Evolutionary conservation across 2,888 invertebrate genomes (phyloP), one percentile per base, ranked within the genome.

Genomic region (Sminthurinus aureus): DNA sequence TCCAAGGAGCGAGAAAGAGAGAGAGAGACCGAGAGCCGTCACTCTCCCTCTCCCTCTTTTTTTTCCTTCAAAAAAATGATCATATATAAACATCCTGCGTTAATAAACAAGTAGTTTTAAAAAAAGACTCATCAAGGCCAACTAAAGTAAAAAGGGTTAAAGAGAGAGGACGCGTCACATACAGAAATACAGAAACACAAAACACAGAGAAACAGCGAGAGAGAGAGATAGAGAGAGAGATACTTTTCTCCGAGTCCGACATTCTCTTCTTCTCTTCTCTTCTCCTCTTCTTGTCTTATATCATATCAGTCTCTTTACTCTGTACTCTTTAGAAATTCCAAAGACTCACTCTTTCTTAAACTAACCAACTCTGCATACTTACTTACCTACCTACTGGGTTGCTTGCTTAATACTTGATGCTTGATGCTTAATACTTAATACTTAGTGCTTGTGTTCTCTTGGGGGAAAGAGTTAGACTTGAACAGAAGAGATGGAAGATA

Each of bases 41-140:
- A 52, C 64, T 81, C 67, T 79, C 81, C 38, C 38, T 38, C 38
- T 38, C 38, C 38, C 38, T 38, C 38, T 38, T 38, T 38, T 38
- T 38, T 38, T 81, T 81, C 73, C n/a, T 52, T 73, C 69, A 81
- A 81, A 81, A 81, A 81, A 74, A 38, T 58, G 81, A 81, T 64
- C 81, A 66, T 81, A 81, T 81, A 73, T 81, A 81, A 74, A 81
- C 75, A 81, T 75, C 74, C 81, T 81, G 80, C 66, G 81, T 81
- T 6, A n/a, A 81, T 81, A 81, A 81, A 81, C 81, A 81, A 81
- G 81, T 81, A 81, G 81, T 81, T 81, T 80, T 80, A 80, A 81
- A 80, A 79, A 81, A 81, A 81, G 74, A 74, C 74, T 58, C 81
- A 81, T 81, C 81, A 81, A 81, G 81, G 81, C 81, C 81, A 81